A percentile compares a stretch with the other conserved stretches of the same genome.
phyloP scores from a whole-genome alignment of 1,140 invertebrate species.

The Hesperophylax magnus region DNA sequence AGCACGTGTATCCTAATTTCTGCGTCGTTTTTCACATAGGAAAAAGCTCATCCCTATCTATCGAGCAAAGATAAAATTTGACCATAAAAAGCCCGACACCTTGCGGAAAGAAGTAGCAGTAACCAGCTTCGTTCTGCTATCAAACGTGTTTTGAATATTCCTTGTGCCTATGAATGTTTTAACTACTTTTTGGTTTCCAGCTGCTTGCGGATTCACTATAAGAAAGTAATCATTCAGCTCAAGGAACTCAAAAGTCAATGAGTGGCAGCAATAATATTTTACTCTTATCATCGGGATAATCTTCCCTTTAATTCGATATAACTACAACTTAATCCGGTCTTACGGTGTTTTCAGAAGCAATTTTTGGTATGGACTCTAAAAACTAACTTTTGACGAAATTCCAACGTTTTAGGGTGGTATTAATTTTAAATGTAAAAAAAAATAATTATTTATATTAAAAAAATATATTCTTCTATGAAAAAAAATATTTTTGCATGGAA shows the following conservation, averaged over 20 bases:
- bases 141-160: background rate
- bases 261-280: conserved; percentile 6
- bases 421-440: too few relatives aligned
- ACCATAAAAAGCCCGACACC: background rate
- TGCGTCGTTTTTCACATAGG: conserved; percentile 26
- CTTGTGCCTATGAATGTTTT: background rate
- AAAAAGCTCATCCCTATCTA: background rate
- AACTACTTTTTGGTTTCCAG: background rate
- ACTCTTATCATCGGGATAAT: conserved; percentile 8
- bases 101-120: background rate
- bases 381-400: too few relatives aligned
- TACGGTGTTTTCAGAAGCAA: too few relatives aligned
- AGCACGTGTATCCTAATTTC: conserved; percentile 40
- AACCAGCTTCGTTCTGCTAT: background rate
- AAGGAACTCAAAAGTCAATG: background rate
- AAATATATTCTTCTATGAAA: too few relatives aligned
- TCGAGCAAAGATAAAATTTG: background rate
- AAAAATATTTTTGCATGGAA: too few relatives aligned
- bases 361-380: too few relatives aligned
- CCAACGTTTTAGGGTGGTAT: too few relatives aligned
- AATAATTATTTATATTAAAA: too few relatives aligned
- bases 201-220: background rate
- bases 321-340: too few relatives aligned
- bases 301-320: background rate
- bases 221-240: conserved; percentile 4